Base-by-base conservation (phyloP, 2,888 invertebrate species). In the Ectemnius continuus region DNA sequence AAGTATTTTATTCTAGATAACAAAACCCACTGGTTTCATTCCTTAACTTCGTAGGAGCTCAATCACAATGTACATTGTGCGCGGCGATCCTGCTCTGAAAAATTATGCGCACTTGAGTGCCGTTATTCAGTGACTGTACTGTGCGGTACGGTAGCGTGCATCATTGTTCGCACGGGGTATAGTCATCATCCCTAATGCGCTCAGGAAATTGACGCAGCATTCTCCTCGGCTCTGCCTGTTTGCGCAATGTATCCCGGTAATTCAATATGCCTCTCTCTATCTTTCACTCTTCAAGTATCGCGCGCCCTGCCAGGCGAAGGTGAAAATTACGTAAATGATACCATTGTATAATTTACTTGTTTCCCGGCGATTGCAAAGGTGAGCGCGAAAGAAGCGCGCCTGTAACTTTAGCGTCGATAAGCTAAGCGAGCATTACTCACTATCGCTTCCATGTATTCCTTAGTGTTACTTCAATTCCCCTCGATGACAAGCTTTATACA, bases 341-440 rank as follows among this genome's bases (percentile, higher is more conserved):
- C n/a, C n/a, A 11, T 45, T 20, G 46, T 61, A 56, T 46, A 60
- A 63, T 48, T 77, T 68, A 64, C 71, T 57, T 60, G 70, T 52
- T 52, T 63, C 18, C 14, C 52, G 56, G 46, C 52, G 75, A 65
- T 75, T 57, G 75, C 73, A 57, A 63, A 64, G 36, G 68, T 60
- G 61, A 45, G 48, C 72, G 52, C 47, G 52, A 52, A 52, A 52
- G 52, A 16, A 52, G 52, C 52, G 52, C 4, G 52, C 14, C 52
- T 14, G 52, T 16, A 52, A 52, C 20, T 36, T 46, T 46, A 46
- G n/a, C 52, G 58, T n/a, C 28, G 61, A 23, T 26, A 63, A 56
- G 28, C 61, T n/a, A n/a, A n/a, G 64, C 52, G 67, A 20, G 45
- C 46, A 46, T 61, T 61, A 61, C 36, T 61, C 45, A 46, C 18